Evolutionary conservation across 2,888 invertebrate species (phyloP).

Genomic region (Drosophila neonasuta): DNA sequence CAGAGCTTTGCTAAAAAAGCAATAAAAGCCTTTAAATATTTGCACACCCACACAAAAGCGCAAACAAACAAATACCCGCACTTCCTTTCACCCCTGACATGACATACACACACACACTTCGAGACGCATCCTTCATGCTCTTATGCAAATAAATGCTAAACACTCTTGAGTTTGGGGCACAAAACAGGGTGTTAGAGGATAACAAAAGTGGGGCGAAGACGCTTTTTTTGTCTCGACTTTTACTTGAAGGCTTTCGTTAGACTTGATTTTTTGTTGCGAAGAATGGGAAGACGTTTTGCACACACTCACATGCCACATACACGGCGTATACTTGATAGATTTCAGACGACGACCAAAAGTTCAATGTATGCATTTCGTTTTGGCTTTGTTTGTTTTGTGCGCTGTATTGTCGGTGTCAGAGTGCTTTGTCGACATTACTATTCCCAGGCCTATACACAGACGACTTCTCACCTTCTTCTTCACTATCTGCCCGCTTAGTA

Average conservation of each 20-base stretch:
- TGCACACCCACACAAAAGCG: conserved; percentile 66
- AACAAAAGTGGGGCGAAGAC: background rate
- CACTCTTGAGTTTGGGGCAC: conserved; percentile 42
- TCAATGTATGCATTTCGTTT: conserved; percentile 55
- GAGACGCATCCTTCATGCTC: conserved; percentile 36
- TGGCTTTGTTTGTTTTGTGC: conserved; percentile 46
- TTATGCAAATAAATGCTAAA: conserved; percentile 73
- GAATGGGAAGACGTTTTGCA: conserved; percentile 13
- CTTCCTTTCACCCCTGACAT: conserved; percentile 20
- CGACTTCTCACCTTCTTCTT: background rate
- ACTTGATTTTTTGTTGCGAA: conserved; percentile 40
- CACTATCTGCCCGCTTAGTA: background rate
- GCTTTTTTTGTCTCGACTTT: conserved; percentile 22
- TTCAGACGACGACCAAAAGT: conserved; percentile 41
- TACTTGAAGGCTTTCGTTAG: conserved; percentile 37
- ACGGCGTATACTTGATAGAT: conserved; percentile 70
- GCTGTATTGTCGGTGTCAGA: conserved; percentile 52
- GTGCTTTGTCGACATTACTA: conserved; percentile 24
- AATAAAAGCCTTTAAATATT: conserved; percentile 72
- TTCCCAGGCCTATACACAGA: conserved; percentile 22
- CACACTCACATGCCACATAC: conserved; percentile 26
- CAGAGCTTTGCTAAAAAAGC: conserved; percentile 46
- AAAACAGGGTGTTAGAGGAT: conserved; percentile 1
- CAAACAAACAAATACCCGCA: conserved; percentile 60
- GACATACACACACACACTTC: conserved; percentile 1